Conservation (phyloP, 2,113 vertebrate genomes). For the Microtus pennsylvanicus region DNA sequence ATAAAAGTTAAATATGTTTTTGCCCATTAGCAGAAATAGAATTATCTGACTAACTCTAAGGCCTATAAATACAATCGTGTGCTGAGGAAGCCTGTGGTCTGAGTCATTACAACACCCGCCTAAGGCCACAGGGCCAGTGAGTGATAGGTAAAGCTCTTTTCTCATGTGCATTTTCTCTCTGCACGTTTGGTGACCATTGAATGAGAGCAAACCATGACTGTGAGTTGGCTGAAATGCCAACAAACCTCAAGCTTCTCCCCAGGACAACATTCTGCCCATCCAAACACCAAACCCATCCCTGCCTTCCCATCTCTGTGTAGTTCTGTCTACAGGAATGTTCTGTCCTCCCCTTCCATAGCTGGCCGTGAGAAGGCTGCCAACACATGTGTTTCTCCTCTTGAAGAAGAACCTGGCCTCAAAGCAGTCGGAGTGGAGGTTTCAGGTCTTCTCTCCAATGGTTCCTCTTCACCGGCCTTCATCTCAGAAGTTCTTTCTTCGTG, state of each 20-base stretch:
- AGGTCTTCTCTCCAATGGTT: not conserved
- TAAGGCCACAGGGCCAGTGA: not conserved
- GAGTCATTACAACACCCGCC: not conserved
- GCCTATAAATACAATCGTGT: not conserved
- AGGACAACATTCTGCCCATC: not conserved
- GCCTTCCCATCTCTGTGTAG: not conserved
- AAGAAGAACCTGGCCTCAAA: not conserved
- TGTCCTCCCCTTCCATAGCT: not conserved
- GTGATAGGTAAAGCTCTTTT: not conserved
- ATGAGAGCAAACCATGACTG: not conserved
- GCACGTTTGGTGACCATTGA: not conserved
- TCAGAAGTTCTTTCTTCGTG: not conserved
- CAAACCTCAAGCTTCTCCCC: not conserved
- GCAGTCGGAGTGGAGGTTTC: not conserved
- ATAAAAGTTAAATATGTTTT: slow-evolving; percentile 27
- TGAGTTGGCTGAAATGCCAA: not conserved
- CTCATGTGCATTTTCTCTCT: not conserved
- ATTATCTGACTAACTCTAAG: not conserved
- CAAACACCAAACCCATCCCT: not conserved
- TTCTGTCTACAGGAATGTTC: not conserved
- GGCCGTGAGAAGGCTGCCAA: not conserved
- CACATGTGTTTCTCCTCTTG: not conserved
- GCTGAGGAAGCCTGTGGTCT: not conserved
- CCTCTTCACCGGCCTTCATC: not conserved
- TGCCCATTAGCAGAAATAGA: not conserved